Conservation (phyloP, 2,797 vertebrate species). For the Macroramphosus scolopax region DNA sequence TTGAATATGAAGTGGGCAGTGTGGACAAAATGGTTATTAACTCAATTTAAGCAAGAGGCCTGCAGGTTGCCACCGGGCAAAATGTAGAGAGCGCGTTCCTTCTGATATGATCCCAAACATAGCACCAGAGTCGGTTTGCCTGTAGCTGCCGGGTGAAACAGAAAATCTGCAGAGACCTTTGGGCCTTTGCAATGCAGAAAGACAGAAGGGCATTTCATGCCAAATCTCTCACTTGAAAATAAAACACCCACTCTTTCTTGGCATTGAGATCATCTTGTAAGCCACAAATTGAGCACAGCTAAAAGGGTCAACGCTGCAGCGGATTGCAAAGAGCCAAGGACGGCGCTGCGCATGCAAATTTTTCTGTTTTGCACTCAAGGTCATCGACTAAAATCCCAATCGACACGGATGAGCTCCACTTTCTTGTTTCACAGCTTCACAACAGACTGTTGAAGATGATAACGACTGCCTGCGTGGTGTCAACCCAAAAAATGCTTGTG, state of each 20-base stretch:
- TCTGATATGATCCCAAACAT: conserved; percentile 58
- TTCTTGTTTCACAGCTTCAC: conserved; percentile 22
- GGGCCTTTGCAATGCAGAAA: conserved; percentile 32
- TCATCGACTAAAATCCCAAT: conserved; percentile 41
- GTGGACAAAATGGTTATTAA: conserved; percentile 37
- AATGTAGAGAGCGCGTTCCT: conserved; percentile 19
- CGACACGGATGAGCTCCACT: conserved; percentile 32
- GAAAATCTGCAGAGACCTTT: conserved; percentile 45
- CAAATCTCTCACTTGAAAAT: conserved; percentile 56
- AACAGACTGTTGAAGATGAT: conserved; percentile 40
- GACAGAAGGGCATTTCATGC: conserved; percentile 32
- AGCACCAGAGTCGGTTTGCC: conserved; percentile 23
- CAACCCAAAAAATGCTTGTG: conserved; percentile 43
- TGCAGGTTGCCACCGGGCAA: conserved; percentile 18
- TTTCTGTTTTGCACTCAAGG: conserved; percentile 38
- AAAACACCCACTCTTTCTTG: conserved; percentile 64
- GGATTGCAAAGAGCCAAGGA: conserved; percentile 35
- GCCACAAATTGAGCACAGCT: conserved; percentile 52
- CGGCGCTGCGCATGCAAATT: conserved; percentile 30
- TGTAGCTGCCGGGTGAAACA: conserved; percentile 29
- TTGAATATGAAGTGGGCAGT: conserved; percentile 42
- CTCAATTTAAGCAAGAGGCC: conserved; percentile 17
- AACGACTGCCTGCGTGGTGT: conserved; percentile 25
- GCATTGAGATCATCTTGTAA: conserved; percentile 38
- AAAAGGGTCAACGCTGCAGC: conserved; percentile 54